phyloP scores from a whole-genome alignment of 2,888 invertebrate species.

The Ceratothoa steindachneri region DNA sequence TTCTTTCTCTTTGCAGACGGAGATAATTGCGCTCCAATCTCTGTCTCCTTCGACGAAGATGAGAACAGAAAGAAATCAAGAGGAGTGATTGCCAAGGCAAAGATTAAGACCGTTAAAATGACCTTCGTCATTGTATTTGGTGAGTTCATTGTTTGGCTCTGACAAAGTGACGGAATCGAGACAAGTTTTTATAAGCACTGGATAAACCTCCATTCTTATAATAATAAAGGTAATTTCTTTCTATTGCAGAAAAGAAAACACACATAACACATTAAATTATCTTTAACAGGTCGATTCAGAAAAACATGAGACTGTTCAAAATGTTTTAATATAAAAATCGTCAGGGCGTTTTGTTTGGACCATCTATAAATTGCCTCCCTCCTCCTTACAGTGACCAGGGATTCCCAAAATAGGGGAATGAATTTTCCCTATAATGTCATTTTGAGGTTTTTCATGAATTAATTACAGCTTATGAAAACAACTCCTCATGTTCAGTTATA shows the following conservation, averaged over 20 bases:
- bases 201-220: background rate
- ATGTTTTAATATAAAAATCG: too few species aligned
- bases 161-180: background rate
- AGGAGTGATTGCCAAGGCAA: conserved; percentile 88
- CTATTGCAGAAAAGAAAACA: background rate
- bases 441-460: too few species aligned
- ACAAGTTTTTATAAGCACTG: background rate
- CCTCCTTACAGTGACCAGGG: too few species aligned
- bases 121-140: conserved; percentile 92
- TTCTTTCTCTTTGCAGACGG: background rate
- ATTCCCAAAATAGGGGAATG: too few species aligned
- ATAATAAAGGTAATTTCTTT: background rate
- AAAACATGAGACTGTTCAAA: too few species aligned
- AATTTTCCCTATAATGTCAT: too few species aligned
- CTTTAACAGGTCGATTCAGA: too few species aligned
- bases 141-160: conserved; percentile 59
- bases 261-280: too few species aligned
- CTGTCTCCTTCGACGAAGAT: conserved; percentile 20
- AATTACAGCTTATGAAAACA: too few species aligned
- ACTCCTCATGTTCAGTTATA: too few species aligned
- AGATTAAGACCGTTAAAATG: conserved; percentile 96
- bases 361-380: too few species aligned
- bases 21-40: background rate
- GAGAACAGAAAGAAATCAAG: conserved; percentile 79
- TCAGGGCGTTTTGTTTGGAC: too few species aligned